Evolutionary conservation across 2,113 vertebrate species (phyloP), one percentile per base, ranked within the genome.

Genomic region (Irena cyanogastra): DNA sequence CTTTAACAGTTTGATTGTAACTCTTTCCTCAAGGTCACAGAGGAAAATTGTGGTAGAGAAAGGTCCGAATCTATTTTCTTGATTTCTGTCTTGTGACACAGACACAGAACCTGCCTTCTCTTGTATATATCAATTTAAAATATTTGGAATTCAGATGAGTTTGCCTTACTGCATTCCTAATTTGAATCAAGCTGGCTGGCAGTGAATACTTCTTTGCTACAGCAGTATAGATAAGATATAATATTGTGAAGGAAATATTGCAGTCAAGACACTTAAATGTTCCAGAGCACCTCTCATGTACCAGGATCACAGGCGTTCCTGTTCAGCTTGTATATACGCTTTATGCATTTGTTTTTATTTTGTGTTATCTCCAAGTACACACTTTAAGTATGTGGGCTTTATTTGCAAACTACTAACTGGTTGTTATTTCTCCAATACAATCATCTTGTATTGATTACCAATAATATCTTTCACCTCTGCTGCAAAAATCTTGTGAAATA

Each of bases 101-200:
- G 76, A 31, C 85, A 86, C 27, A 83, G 63, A 81, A 86, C 39
- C 59, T 88, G 39, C n/a, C 35, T 91, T 64, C 50, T 88, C 60
- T 66, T 94, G 78, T 84, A 91, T 76, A 35, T 85, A 96, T 89
- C 75, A 90, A 54, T 96, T 95, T 94, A 60, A 91, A 83, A n/a
- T 83, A 91, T 90, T 94, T 95, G 90, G 91, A 93, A 94, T 96
- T 97, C 82, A 92, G 66, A 94, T 95, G 90, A 94, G 83, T 91
- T 93, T 96, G 66, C 87, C 52, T 77, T 85, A 70, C 85, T 93
- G 92, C 71, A 95, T 96, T 88, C 71, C 74, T 94, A 95, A 95
- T 95, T 87, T 94, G 84, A 83, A 83, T 76, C 82, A 91, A 79
- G 47, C 47, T 93, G 44, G 1, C 70, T 93, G 84, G 42, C 53